These are phyloP conservation scores for Diplolepis rosae DNA, from an alignment of 2,888 invertebrate genomes.

Conservation along the genomic window DNA sequence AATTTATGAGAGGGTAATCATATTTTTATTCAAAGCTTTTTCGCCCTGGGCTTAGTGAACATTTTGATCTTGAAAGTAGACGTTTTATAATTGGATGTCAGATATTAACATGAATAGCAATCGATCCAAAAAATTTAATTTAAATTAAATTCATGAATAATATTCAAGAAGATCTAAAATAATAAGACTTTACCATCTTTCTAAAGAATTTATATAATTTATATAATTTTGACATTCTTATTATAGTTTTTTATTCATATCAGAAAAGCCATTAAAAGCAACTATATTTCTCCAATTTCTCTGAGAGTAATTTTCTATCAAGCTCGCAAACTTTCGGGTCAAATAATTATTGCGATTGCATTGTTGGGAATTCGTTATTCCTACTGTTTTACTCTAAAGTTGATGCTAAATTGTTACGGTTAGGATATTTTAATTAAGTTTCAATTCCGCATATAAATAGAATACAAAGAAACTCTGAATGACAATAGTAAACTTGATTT, in stretches of 20 bases:
- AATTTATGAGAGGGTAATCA: background rate
- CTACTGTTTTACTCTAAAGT: background rate
- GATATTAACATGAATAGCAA: no score
- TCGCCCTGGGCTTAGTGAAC: background rate
- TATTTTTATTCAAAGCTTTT: background rate
- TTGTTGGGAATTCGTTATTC: background rate
- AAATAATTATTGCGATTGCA: background rate
- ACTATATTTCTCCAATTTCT: conserved; percentile 19
- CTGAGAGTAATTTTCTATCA: background rate
- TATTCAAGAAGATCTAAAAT: no score
- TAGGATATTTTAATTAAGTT: background rate
- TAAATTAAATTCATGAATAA: no score
- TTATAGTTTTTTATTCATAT: background rate
- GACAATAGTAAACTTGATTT: no score
- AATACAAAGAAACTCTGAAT: no score
- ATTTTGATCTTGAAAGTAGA: background rate
- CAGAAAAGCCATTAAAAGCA: background rate
- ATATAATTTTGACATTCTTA: no score
- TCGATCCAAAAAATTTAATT: no score
- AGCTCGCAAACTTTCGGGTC: background rate
- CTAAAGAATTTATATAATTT: no score
- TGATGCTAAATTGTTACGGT: background rate
- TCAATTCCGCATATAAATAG: background rate
- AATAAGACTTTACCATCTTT: no score
- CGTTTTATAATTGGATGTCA: background rate